Evolutionary conservation across 2,797 vertebrate genomes (phyloP), one percentile per base, ranked within the genome.

Genomic region (Galaxias olidus): DNA sequence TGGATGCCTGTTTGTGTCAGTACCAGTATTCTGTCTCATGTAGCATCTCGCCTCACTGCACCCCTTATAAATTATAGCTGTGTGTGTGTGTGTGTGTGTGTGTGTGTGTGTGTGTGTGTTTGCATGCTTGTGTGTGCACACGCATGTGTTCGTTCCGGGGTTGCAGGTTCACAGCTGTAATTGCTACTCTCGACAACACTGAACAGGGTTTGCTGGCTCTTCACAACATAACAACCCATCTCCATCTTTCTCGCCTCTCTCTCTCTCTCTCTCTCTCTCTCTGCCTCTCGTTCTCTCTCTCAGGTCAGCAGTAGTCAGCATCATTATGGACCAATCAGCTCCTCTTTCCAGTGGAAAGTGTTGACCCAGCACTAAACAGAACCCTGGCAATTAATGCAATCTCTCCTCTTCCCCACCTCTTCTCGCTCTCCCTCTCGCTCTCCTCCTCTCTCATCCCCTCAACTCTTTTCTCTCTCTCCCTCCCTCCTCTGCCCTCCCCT

Each of bases 341-440:
- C 66, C 63, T 73, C 63, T 74, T 77, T 71, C 80, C 59, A 65
- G 75, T 2, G 30, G 67, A 80, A 78, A 78, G 64, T 74, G 79
- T 77, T 86, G 78, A 80, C 82, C 80, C 80, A 76, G 73, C 77
- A 82, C 80, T 84, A 84, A 86, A 84, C 82, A 82, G 82, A 84
- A 82, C 77, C 70, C 66, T 71, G 60, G 80, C 77, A 84, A 84
- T 86, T 86, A 82, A 76, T 57, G 56, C 78, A 84, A 82, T 83
- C 84, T 76, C 65, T 72, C 46, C 59, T 73, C 55, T 60, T 72
- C 46, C 59, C 73, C 55, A 73, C 63, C 68, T 69, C 66, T 65
- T 72, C 18, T 54, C 51, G n/a, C 53, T 57, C 48, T 12, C 48
- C 13, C 57, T 46, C 57, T 13, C 57, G 46, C 59, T 40, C 13